Evolutionary conservation across 2,113 vertebrate genomes (phyloP).

Genomic region (Xiphorhynchus elegans): DNA sequence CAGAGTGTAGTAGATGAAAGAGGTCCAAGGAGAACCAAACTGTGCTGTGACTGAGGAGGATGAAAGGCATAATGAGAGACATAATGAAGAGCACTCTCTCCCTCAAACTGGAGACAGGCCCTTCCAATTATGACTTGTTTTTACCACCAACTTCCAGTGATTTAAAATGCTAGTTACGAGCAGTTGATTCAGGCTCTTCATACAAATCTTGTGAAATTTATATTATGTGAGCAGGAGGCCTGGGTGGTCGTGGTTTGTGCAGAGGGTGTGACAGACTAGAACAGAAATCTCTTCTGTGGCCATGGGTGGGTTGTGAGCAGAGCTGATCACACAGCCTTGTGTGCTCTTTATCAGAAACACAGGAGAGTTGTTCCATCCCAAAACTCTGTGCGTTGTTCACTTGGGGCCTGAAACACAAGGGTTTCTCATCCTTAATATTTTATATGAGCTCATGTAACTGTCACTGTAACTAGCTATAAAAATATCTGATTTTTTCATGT

Average conservation of each 20-base stretch:
- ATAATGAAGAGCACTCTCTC: slow-evolving; percentile 41
- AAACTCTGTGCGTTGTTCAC: neutral
- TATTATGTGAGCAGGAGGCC: neutral
- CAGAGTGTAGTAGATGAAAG: slow-evolving; percentile 50
- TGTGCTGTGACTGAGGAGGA: slow-evolving; percentile 14
- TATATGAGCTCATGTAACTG: neutral
- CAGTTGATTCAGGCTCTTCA: neutral
- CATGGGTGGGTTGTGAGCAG: neutral
- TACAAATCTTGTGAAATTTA: neutral
- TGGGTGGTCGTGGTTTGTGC: neutral
- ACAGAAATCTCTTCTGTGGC: neutral
- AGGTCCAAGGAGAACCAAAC: slow-evolving; percentile 40
- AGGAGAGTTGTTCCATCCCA: neutral
- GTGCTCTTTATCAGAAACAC: neutral
- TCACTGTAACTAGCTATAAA: neutral
- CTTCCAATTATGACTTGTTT: slow-evolving; percentile 45
- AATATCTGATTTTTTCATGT: neutral
- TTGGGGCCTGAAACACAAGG: neutral
- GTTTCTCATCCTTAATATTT: slow-evolving; percentile 1
- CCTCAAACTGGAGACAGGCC: slow-evolving; percentile 15
- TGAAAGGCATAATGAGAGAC: slow-evolving; percentile 42
- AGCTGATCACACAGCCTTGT: neutral
- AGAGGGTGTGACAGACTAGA: neutral
- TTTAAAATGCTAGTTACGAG: neutral
- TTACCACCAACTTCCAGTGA: neutral